Conservation (phyloP, 2,113 vertebrate genomes). For the Carassius gibelio region DNA sequence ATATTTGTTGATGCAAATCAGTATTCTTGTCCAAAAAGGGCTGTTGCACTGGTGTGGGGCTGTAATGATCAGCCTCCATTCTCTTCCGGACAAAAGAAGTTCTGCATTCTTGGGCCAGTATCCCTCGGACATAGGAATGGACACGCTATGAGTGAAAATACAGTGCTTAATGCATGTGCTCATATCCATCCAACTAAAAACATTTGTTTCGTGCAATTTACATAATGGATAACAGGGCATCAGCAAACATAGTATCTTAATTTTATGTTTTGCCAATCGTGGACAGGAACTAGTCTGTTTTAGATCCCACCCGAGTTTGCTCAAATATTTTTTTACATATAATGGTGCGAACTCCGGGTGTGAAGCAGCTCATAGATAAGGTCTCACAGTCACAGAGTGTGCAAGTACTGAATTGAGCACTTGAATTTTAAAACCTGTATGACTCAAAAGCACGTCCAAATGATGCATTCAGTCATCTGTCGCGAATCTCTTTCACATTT, state of each 20-base stretch:
- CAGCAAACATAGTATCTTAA: background rate
- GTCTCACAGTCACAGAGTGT: too few relatives aligned
- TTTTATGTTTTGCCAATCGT: background rate
- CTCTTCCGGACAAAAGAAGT: slow-evolving; percentile 67
- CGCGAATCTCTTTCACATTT: too few relatives aligned
- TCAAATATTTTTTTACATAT: background rate
- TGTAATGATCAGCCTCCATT: slow-evolving; percentile 72
- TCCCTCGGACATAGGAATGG: slow-evolving; percentile 71
- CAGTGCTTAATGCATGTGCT: background rate
- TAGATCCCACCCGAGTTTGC: background rate
- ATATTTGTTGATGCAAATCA: slow-evolving; percentile 65
- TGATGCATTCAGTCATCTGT: too few relatives aligned
- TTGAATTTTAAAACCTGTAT: too few relatives aligned
- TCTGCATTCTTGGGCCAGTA: slow-evolving; percentile 74
- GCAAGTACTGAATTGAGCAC: too few relatives aligned
- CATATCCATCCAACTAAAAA: background rate
- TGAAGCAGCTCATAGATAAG: too few relatives aligned
- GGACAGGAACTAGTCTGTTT: background rate
- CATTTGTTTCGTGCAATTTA: background rate
- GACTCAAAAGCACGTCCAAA: too few relatives aligned
- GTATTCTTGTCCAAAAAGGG: slow-evolving; percentile 78
- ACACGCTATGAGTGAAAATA: slow-evolving; percentile 74
- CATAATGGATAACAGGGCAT: background rate
- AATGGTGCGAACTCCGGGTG: too few relatives aligned
- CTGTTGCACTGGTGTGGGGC: slow-evolving; percentile 55